phyloP scores from a whole-genome alignment of 2,113 vertebrate species.

The Pandion haliaetus region DNA sequence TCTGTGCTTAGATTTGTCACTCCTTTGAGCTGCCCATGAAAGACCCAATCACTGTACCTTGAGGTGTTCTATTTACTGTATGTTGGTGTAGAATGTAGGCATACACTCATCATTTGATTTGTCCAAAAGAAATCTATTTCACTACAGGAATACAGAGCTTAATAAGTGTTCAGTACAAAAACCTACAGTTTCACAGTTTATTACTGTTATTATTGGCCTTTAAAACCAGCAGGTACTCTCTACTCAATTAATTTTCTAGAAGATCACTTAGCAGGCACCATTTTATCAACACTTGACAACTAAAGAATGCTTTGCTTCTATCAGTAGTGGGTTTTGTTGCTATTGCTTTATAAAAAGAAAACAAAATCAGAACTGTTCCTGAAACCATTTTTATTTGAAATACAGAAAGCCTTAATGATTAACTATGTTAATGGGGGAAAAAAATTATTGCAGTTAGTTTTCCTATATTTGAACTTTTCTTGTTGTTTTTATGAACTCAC shows the following conservation, averaged over 20 bases:
- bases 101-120: neutral
- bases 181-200: neutral
- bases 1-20: neutral
- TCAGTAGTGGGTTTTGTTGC: neutral
- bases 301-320: neutral
- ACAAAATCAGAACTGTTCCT: neutral
- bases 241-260: constrained; percentile 61
- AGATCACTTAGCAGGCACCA: constrained; percentile 18
- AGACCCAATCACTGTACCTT: too few species aligned
- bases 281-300: constrained; percentile 33
- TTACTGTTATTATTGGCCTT: constrained; percentile 43
- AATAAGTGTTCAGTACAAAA: constrained; percentile 10
- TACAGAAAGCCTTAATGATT: neutral
- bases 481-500: neutral
- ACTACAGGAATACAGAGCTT: neutral
- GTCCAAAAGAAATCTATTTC: constrained; percentile 6
- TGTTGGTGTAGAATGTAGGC: neutral
- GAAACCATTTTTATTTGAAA: neutral
- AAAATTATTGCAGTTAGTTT: neutral
- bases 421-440: neutral
- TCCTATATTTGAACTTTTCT: neutral
- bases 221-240: constrained; percentile 16
- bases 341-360: neutral
- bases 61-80: neutral
- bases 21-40: fast-evolving